Base-by-base conservation (phyloP, 1,140 invertebrate species). In the Hypothenemus hampei region DNA sequence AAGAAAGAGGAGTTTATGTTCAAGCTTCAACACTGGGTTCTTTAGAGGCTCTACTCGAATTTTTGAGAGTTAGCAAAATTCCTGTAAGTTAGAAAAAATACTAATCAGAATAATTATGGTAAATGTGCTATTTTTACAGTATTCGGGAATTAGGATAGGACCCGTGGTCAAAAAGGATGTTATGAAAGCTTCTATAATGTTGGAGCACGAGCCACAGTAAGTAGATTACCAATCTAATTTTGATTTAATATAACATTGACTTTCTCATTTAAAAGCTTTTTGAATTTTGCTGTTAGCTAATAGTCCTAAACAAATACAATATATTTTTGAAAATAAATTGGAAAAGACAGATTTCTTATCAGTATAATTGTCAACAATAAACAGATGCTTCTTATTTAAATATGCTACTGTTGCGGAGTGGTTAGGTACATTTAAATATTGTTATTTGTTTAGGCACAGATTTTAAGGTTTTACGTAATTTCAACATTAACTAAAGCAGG, bases 131-230 rank as follows among this genome's bases (percentile, higher is more conserved):
- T 60, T 67, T 62, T 83, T 83, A 40, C 78, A 97, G 91, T 98
- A 97, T 76, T 88, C 92, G 35, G 93, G 94, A 41, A 98, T 99
- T 64, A 91, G 96, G 61, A 99, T 99, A 75, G 97, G 97, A 8
- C 97, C 97, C 16, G 97, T 99, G 21, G 97, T 99, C 39, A 99
- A 97, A 72, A 93, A 93, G 67, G 97, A 99, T 74, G 94, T 99
- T 1, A 98, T 98, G 91, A 98, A 95, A 73, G 96, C 96, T 1
- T 98, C 96, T 4, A 92, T 92, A 47, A 99, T 99, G 97, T 72
- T 99, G 75, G 96, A 99, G 73, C 94, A 98, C 73, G 94, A 98
- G 67, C 85, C 85, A 39, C 94, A 98, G 86, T 95, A 76, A 86
- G 87, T 89, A 67, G 48, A 52, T 31, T 13, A 31, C 26, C 3